Percentiles rank a stretch among this genome's conserved stretches.
Evolutionary conservation across 2,113 vertebrate species (phyloP).

Genomic region (Daboia siamensis): DNA sequence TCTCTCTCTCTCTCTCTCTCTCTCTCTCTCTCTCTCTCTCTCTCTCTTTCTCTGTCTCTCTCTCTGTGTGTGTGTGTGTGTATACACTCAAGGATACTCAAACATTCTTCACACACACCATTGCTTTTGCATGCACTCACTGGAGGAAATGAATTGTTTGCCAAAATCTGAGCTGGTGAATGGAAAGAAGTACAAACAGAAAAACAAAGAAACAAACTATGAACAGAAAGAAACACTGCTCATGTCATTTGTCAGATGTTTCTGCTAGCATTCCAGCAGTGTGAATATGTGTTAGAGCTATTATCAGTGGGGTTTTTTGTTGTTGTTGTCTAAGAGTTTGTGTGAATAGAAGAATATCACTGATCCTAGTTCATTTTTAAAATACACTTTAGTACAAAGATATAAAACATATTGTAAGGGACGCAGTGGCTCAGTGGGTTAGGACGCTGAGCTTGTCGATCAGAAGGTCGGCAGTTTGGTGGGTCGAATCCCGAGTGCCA

Average conservation of each 20-base stretch:
- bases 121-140: background rate
- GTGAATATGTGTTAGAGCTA: background rate
- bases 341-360: background rate
- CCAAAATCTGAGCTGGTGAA: background rate
- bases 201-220: background rate
- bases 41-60: too few species aligned
- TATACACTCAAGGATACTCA: background rate
- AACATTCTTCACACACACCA: background rate
- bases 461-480: too few species aligned
- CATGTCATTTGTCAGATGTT: background rate
- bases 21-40: too few species aligned
- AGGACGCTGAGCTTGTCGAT: too few species aligned
- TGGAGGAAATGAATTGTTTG: background rate
- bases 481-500: too few species aligned
- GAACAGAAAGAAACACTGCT: background rate
- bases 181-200: background rate
- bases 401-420: background rate
- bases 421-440: too few species aligned
- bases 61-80: background rate
- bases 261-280: background rate
- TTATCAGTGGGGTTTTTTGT: background rate
- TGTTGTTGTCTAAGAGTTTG: background rate
- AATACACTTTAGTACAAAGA: background rate
- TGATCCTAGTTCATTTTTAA: background rate
- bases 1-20: too few species aligned